Base-by-base conservation (phyloP, 2,888 invertebrate species). In the Volucella inflata region DNA sequence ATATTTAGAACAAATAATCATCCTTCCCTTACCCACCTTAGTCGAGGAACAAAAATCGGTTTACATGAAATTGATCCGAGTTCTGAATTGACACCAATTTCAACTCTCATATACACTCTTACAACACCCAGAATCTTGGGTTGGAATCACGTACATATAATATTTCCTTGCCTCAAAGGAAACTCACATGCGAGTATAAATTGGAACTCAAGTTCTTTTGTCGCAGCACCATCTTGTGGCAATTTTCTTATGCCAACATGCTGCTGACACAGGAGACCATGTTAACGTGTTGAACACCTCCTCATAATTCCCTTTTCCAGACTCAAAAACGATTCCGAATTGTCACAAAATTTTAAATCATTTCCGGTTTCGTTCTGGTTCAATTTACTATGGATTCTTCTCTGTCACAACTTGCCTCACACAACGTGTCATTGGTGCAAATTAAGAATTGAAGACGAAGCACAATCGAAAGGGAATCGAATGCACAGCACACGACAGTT, bases 71-170 rank as follows among this genome's bases (percentile, higher is more conserved):
- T 80, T 84, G 84, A 65, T 55, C 70, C 71, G 55, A 50, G 71
- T 80, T 44, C 57, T 38, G 70, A 84, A 79, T 65, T 40, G 42
- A 44, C 44, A 38, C 48, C 36, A 60, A 77, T 50, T 60, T 68
- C 46, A 38, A 40, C 50, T n/a, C 48, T 6, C 12, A 12, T 38
- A 30, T 10, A 30, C 38, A 30, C 17, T n/a, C n/a, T 17, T 11
- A 57, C 14, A 17, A n/a, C n/a, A 50, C 8, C 10, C 6, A 9
- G 16, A 57, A 57, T 1, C 21, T 17, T 50, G 71, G 67, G 79
- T 79, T 79, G 60, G 75, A 80, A 79, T 84, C 84, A 84, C 84
- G 84, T 84, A 79, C 84, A 79, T 60, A 71, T 70, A 79, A 76
- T 75, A 84, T 84, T 70, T 51, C n/a, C 21, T 40, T 71, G 48